Percentiles rank a stretch among this genome's conserved stretches.
Evolutionary conservation across 2,888 invertebrate genomes (phyloP).

Genomic region (Leptothorax acervorum): DNA sequence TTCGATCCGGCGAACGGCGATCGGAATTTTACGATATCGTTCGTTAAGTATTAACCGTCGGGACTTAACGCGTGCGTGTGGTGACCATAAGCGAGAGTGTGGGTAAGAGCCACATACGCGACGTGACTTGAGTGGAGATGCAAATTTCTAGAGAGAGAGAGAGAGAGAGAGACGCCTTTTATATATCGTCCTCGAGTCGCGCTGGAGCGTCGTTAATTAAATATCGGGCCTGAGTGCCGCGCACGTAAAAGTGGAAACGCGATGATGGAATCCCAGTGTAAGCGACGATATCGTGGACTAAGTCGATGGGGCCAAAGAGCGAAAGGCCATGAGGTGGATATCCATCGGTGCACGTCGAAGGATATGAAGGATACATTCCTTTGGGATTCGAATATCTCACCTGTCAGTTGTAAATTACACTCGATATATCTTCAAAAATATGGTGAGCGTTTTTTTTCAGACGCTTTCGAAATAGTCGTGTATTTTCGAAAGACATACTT

Average conservation of each 20-base stretch:
- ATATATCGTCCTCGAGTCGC: constrained; percentile 51
- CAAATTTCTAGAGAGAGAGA: constrained; percentile 44
- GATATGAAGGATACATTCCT: constrained; percentile 33
- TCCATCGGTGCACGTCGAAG: constrained; percentile 13
- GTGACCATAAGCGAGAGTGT: constrained; percentile 30
- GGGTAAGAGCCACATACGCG: constrained; percentile 51
- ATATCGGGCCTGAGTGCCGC: constrained; percentile 45
- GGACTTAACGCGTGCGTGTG: constrained; percentile 47
- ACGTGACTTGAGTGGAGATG: constrained; percentile 56
- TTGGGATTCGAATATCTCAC: constrained; percentile 41
- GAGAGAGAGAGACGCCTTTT: constrained; percentile 46
- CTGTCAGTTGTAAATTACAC: constrained; percentile 35
- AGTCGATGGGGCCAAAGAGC: constrained; percentile 24
- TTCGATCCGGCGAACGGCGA: constrained; percentile 38
- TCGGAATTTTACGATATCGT: constrained; percentile 62
- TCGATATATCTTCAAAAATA: constrained; percentile 29
- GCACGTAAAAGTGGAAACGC: constrained; percentile 51
- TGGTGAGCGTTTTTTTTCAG: background rate
- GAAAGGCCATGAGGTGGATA: constrained; percentile 27
- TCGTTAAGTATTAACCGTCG: constrained; percentile 53
- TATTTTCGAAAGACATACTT: background rate
- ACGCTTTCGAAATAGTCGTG: background rate
- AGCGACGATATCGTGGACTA: constrained; percentile 45
- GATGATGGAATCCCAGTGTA: constrained; percentile 46
- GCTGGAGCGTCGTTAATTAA: constrained; percentile 48